A percentile compares a stretch with the other conserved stretches of the same genome.
phyloP scores from a whole-genome alignment of 2,888 invertebrate species.

The Dicyrtomina minuta region DNA sequence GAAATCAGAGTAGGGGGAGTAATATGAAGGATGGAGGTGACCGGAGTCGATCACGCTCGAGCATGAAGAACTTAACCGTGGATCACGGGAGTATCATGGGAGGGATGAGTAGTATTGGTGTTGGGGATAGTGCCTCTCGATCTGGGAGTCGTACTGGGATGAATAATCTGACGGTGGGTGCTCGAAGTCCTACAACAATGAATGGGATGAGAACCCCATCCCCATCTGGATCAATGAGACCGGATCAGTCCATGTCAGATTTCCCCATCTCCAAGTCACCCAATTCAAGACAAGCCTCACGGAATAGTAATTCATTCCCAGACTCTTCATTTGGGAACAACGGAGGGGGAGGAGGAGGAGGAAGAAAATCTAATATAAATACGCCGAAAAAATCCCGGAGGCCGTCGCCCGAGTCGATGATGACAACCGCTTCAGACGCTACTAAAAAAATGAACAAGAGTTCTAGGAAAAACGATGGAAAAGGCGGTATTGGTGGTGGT shows the following conservation, averaged over 20 bases:
- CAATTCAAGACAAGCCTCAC: background rate
- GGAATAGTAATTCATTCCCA: background rate
- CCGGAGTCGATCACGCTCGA: conserved; percentile 7
- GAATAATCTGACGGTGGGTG: conserved; percentile 14
- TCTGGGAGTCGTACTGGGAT: conserved; percentile 9
- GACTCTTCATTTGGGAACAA: conserved; percentile 1
- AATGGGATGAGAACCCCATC: conserved; percentile 8
- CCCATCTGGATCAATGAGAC: background rate
- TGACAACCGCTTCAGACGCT: too few relatives aligned
- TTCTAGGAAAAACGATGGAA: too few relatives aligned
- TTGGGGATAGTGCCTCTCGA: background rate
- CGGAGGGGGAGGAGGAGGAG: background rate
- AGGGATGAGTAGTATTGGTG: background rate
- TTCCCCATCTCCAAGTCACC: background rate
- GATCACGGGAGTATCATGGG: conserved; percentile 1
- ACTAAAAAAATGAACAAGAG: too few relatives aligned
- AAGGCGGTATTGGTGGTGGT: too few relatives aligned
- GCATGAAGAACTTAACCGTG: conserved; percentile 6
- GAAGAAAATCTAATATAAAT: background rate
- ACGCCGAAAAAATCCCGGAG: too few relatives aligned
- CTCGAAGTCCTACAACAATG: conserved; percentile 1
- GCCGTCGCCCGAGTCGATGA: too few relatives aligned
- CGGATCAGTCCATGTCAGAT: background rate
- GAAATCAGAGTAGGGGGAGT: background rate
- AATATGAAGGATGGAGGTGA: background rate